Evolutionary conservation across 2,113 vertebrate genomes (phyloP), one percentile per base, ranked within the genome.

Genomic region (Cryptotis parvus): DNA sequence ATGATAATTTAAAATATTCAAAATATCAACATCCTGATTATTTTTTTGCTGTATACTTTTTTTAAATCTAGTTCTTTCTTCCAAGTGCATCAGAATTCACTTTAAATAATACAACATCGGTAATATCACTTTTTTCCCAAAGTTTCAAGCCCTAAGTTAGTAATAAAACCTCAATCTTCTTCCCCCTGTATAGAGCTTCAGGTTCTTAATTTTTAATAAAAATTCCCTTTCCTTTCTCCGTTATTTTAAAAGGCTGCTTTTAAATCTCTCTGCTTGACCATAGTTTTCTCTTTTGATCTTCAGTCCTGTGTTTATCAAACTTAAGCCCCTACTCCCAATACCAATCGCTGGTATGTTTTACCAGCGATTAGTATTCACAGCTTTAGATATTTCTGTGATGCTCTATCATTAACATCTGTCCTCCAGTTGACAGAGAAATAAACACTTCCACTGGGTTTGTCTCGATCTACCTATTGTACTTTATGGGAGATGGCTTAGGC

Each of bases 391-490:
- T 73, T 69, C 11, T 35, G 3, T 37, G 14, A 5, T 82, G 5
- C 9, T 41, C 18, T 24, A 6, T 83, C 74, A 76, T 94, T 84
- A 89, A 82, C 27, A 75, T 69, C 52, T 90, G 55, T 24, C 26
- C 41, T 65, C 66, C 26, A 76, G 52, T 49, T 65, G 66, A 43
- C 20, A 70, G n/a, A 73, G 74, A 80, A 82, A 3, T 29, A 26
- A 77, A 69, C 12, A 61, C 82, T 81, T 27, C 16, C 14, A 37
- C 29, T 26, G 63, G 14, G 14, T 11, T 8, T 63, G 27, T 69
- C 20, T 55, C 27, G 6, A 68, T 0, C 72, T 86, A 77, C 39
- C 27, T 75, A 0, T 72, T 66, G 27, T 84, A 3, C 15, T 7
- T 39, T 69, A 84, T 80, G 33, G 31, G 49, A 9, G 1, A 35